Conservation (phyloP, 2,113 vertebrate species). For the Baryphthengus martii region DNA sequence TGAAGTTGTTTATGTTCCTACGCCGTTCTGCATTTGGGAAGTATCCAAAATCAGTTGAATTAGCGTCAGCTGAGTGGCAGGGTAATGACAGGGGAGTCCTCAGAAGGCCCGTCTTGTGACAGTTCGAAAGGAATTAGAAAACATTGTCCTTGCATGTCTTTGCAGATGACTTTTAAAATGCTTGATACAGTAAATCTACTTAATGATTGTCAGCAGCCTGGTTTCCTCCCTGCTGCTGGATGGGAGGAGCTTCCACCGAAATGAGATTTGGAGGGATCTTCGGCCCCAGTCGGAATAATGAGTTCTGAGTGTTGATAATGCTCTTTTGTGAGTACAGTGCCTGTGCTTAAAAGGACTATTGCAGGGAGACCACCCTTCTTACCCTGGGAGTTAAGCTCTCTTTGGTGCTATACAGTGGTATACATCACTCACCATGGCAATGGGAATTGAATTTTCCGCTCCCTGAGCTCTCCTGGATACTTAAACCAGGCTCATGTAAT, state of each 20-base stretch:
- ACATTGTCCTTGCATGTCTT: neutral
- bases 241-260: neutral
- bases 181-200: neutral
- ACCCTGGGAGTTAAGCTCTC: constrained; percentile 20
- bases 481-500: constrained; percentile 63
- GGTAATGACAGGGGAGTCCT: neutral
- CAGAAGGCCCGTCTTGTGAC: neutral
- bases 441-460: constrained; percentile 71
- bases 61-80: neutral
- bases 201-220: neutral
- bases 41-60: neutral
- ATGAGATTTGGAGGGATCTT: neutral
- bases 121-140: neutral
- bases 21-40: neutral
- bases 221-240: neutral
- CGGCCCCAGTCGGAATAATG: neutral
- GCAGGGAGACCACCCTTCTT: constrained; percentile 44
- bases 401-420: neutral
- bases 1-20: neutral
- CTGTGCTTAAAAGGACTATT: neutral
- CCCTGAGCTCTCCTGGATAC: constrained; percentile 50
- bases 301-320: constrained; percentile 17
- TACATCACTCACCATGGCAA: constrained; percentile 68
- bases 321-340: constrained; percentile 40
- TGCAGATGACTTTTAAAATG: neutral